phyloP scores from a whole-genome alignment of 2,797 vertebrate species.

The Darevskia mixta region DNA sequence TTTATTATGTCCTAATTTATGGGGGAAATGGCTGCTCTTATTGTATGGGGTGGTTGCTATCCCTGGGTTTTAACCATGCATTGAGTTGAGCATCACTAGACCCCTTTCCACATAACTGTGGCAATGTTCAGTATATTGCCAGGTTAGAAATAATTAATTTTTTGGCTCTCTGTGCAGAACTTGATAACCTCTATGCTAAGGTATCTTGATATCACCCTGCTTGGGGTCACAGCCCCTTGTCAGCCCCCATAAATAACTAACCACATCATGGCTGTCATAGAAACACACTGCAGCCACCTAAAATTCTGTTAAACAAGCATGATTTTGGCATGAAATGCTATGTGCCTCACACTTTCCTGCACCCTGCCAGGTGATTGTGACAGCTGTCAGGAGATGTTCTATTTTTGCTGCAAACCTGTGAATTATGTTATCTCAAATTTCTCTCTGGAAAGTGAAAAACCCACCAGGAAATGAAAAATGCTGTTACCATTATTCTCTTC shows the following conservation, averaged over 20 bases:
- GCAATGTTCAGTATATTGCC: not conserved
- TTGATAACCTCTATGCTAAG: not conserved
- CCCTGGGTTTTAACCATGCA: not conserved
- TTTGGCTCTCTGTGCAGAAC: not conserved
- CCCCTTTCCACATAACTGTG: not conserved
- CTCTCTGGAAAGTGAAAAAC: not conserved
- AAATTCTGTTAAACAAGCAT: slow-evolving; percentile 24
- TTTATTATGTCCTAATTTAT: too few relatives aligned
- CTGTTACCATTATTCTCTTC: not conserved
- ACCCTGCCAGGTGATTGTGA: slow-evolving; percentile 28
- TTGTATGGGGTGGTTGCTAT: too few relatives aligned
- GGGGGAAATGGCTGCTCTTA: not conserved
- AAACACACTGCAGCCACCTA: not conserved
- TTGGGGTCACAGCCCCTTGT: not conserved
- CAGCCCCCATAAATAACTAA: not conserved
- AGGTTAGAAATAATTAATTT: not conserved
- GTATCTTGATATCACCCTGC: not conserved
- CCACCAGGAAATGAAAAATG: not conserved
- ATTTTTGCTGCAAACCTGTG: slow-evolving; percentile 34
- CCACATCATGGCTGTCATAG: not conserved
- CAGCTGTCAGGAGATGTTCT: slow-evolving; percentile 30
- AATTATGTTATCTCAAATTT: slow-evolving; percentile 26
- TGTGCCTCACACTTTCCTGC: slow-evolving; percentile 17
- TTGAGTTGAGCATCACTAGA: not conserved
- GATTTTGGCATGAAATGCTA: slow-evolving; percentile 27